A percentile compares a stretch with the other conserved stretches of the same genome.
Evolutionary conservation across 2,888 invertebrate genomes (phyloP).

Genomic region (Polylopha cassiicola): DNA sequence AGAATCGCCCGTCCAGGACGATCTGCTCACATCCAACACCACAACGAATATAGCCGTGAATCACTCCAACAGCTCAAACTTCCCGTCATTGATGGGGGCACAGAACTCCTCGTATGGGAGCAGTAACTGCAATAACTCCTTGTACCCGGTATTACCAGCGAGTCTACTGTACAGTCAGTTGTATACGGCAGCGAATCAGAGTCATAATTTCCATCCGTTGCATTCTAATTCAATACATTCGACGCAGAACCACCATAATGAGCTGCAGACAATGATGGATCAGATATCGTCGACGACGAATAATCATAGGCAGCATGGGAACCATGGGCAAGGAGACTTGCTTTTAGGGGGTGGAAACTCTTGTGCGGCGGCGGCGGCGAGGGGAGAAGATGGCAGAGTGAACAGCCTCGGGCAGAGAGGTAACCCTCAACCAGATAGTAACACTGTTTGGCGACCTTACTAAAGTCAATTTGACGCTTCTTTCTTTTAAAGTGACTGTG

Average conservation of each 20-base stretch:
- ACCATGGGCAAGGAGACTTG: constrained; percentile 62
- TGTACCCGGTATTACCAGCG: constrained; percentile 87
- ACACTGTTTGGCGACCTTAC: constrained; percentile 88
- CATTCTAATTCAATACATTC: constrained; percentile 81
- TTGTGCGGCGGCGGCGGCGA: constrained; percentile 75
- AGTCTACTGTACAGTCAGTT: constrained; percentile 90
- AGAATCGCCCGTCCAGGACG: constrained; percentile 89
- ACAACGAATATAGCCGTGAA: constrained; percentile 78
- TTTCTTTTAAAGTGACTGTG: constrained; percentile 31
- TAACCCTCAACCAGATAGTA: constrained; percentile 79
- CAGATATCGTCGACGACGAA: constrained; percentile 82
- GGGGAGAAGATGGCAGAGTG: constrained; percentile 77
- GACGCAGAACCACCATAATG: constrained; percentile 81
- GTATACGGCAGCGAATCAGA: constrained; percentile 87
- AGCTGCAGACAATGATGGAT: constrained; percentile 86
- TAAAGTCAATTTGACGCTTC: constrained; percentile 55
- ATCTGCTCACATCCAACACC: constrained; percentile 81
- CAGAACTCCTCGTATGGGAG: constrained; percentile 78
- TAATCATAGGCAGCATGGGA: constrained; percentile 68
- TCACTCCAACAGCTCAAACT: constrained; percentile 79
- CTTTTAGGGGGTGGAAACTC: constrained; percentile 76
- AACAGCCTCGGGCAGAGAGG: constrained; percentile 75
- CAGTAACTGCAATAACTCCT: constrained; percentile 82
- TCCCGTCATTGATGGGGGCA: constrained; percentile 80
- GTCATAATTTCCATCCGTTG: constrained; percentile 83